Conservation (phyloP, 2,888 invertebrate species). For the Cristatella mucedo region DNA sequence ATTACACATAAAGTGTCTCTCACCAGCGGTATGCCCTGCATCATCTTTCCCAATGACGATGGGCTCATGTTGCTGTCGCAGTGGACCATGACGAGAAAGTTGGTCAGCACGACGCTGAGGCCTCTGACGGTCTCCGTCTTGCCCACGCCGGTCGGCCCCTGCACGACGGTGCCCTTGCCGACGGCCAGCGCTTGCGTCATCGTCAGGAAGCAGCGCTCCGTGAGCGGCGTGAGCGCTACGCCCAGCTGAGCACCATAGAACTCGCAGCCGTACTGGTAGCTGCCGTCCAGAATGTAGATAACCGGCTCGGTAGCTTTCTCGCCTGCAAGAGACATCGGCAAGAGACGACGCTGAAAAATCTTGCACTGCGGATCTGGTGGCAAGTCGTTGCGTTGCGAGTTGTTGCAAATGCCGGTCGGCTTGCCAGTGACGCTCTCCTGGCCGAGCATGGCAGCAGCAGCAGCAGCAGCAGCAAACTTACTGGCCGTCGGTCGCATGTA, state of each 20-base stretch:
- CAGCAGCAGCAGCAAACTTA: too few relatives aligned
- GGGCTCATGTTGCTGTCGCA: slow-evolving; percentile 25
- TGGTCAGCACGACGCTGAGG: slow-evolving; percentile 29
- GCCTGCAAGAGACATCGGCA: slow-evolving; percentile 18
- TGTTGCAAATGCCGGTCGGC: too few relatives aligned
- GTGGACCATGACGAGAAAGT: slow-evolving; percentile 28
- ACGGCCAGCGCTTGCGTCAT: slow-evolving; percentile 32
- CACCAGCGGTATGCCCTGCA: slow-evolving; percentile 34
- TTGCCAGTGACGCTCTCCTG: too few relatives aligned
- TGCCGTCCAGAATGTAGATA: slow-evolving; percentile 30
- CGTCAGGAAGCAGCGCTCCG: slow-evolving; percentile 33
- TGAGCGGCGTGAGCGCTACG: slow-evolving; percentile 28
- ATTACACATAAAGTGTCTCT: too few relatives aligned
- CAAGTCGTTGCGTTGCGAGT: too few relatives aligned
- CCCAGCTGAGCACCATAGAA: slow-evolving; percentile 33
- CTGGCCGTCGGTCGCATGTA: too few relatives aligned
- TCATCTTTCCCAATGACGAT: slow-evolving; percentile 23
- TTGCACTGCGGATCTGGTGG: too few relatives aligned
- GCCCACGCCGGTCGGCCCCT: slow-evolving; percentile 30
- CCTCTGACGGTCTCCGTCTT: slow-evolving; percentile 37
- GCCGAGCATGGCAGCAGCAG: too few relatives aligned
- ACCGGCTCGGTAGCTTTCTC: slow-evolving; percentile 21
- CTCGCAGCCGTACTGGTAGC: slow-evolving; percentile 32
- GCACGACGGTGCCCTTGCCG: slow-evolving; percentile 23
- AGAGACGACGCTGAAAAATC: too few relatives aligned